Evolutionary conservation across 2,888 invertebrate genomes (phyloP).

Genomic region (Phytoseiulus persimilis): DNA sequence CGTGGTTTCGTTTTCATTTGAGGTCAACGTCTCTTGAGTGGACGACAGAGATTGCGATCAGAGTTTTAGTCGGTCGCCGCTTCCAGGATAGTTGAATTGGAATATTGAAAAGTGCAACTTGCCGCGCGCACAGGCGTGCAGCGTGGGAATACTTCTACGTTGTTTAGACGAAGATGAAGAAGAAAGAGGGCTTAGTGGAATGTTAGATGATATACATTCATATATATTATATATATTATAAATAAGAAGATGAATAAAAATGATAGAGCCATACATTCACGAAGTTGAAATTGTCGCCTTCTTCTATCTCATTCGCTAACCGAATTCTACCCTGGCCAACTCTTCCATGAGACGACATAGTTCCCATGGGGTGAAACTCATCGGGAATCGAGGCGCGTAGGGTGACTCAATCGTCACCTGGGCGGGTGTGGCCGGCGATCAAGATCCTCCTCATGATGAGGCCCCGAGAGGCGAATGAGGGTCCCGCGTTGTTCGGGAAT

Average conservation of each 20-base stretch:
- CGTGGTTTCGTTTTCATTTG: neutral
- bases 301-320: neutral
- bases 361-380: too few species aligned
- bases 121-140: constrained; percentile 28
- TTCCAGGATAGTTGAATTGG: constrained; percentile 32
- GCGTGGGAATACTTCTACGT: constrained; percentile 26
- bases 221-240: constrained; percentile 38
- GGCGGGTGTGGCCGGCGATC: too few species aligned
- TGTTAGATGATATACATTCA: constrained; percentile 35
- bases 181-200: constrained; percentile 26
- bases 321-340: too few species aligned
- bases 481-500: too few species aligned
- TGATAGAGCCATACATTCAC: constrained; percentile 37
- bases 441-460: too few species aligned
- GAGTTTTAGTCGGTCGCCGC: constrained; percentile 25
- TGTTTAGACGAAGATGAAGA: constrained; percentile 12
- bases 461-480: too few species aligned
- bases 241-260: constrained; percentile 17
- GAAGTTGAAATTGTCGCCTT: constrained; percentile 5
- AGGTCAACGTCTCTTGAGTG: neutral
- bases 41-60: constrained; percentile 17
- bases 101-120: constrained; percentile 14
- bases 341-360: too few species aligned
- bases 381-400: too few species aligned
- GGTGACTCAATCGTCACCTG: too few species aligned